Percentiles rank a stretch among this genome's conserved stretches.
phyloP scores from a whole-genome alignment of 2,113 vertebrate genomes.

The Phylloscopus trochilus region DNA sequence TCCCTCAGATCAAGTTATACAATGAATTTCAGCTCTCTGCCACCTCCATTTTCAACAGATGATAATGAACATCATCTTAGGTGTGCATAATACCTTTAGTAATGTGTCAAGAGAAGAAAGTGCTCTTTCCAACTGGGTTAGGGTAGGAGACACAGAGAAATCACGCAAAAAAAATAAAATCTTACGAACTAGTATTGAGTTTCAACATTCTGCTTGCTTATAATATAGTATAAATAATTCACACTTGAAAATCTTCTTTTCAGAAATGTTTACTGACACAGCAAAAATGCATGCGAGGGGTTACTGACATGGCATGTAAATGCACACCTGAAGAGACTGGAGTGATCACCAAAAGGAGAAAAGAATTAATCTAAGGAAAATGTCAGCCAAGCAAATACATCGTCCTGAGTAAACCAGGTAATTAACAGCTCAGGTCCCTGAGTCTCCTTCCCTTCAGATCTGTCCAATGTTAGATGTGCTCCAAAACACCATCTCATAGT shows the following conservation, averaged over 20 bases:
- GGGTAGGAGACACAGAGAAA: slow-evolving; percentile 22
- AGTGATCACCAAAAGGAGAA: not conserved
- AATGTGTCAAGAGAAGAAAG: slow-evolving; percentile 46
- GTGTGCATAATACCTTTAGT: slow-evolving; percentile 34
- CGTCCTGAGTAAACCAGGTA: not conserved
- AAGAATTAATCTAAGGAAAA: not conserved
- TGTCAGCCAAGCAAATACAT: not conserved
- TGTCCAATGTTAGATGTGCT: not conserved
- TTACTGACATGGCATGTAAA: slow-evolving; percentile 58
- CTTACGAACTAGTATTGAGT: slow-evolving; percentile 73
- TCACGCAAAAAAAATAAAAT: slow-evolving; percentile 74
- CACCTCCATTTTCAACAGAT: slow-evolving; percentile 18
- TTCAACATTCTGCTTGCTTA: slow-evolving; percentile 78
- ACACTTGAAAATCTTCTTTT: slow-evolving; percentile 78
- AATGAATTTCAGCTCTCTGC: slow-evolving; percentile 33
- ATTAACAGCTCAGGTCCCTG: not conserved
- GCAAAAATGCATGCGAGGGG: slow-evolving; percentile 68
- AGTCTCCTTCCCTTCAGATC: not conserved
- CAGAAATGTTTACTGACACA: slow-evolving; percentile 86
- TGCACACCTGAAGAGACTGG: not conserved
- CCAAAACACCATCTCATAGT: not conserved
- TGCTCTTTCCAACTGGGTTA: not conserved
- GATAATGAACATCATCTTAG: slow-evolving; percentile 42
- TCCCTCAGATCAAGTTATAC: slow-evolving; percentile 34
- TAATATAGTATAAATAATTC: slow-evolving; percentile 83